Conservation (phyloP, 2,113 vertebrate genomes). For the Phalacrocorax brasilianus region DNA sequence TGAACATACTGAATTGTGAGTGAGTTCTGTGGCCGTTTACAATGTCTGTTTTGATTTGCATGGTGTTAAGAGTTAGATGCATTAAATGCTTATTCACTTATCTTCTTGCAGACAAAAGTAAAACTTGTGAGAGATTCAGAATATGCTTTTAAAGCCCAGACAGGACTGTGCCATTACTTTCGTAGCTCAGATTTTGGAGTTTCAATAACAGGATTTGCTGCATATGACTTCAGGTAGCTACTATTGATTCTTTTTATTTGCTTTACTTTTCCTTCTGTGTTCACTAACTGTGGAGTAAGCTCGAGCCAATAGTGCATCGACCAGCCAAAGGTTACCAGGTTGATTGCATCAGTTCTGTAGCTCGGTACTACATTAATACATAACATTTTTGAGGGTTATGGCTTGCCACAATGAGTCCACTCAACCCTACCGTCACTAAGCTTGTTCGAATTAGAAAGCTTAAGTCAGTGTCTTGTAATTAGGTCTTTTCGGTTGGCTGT, state of each 20-base stretch:
- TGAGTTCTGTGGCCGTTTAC: background rate
- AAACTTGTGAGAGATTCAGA: constrained; percentile 84
- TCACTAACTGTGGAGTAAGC: background rate
- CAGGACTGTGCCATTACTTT: constrained; percentile 85
- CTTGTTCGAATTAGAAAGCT: background rate
- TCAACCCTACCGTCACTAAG: background rate
- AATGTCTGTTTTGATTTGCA: background rate
- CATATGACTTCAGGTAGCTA: constrained; percentile 85
- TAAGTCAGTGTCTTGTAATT: background rate
- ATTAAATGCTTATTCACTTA: background rate
- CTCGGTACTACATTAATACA: background rate
- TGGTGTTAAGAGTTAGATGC: background rate
- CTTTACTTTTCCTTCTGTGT: constrained; percentile 8
- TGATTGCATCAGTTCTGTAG: background rate
- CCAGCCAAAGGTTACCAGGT: background rate
- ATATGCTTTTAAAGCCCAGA: constrained; percentile 85
- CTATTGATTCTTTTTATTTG: background rate
- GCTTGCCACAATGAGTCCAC: background rate
- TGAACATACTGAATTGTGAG: background rate
- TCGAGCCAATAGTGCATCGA: background rate
- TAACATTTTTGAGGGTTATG: background rate
- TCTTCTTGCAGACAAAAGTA: constrained; percentile 76
- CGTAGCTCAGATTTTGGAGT: constrained; percentile 74
- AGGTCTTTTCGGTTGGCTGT: background rate
- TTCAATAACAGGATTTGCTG: constrained; percentile 77